Evolutionary conservation across 2,113 vertebrate species (phyloP), one percentile per base, ranked within the genome.

Genomic region (Grammomys surdaster): DNA sequence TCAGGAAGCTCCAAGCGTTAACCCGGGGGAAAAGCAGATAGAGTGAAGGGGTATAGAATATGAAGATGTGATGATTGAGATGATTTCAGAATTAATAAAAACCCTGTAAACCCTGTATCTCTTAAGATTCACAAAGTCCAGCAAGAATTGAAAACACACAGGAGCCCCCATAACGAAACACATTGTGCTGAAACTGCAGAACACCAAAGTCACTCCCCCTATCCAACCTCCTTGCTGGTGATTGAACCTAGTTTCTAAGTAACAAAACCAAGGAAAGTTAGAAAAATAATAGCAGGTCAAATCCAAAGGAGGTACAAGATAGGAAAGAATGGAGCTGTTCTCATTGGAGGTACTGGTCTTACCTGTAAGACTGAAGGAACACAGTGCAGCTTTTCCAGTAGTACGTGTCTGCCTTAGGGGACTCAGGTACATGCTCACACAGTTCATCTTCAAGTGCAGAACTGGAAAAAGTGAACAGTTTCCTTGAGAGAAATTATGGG

Each of bases 21-120:
- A 24, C 20, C 13, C 43, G 78, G 73, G 28, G 88, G 26, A 69
- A 94, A 88, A 94, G 80, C 36, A 78, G 72, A 40, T 33, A 88
- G 54, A 95, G 43, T 69, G 65, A 93, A 31, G 33, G 67, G 43
- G 28, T 43, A 26, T n/a, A 19, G 48, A 88, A 88, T 81, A 46
- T 82, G 73, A 97, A 93, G 67, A 85, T 70, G 33, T 28, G 82
- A 81, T 73, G 12, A 82, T 84, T 93, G 33, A 92, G 40, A 81
- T 76, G 60, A 76, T 93, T 93, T 97, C 43, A 65, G 56, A 78
- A 91, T 91, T 67, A 95, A 20, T 91, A 48, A 88, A 87, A 90
- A 19, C 58, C 3, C 56, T 56, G 54, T 16, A 13, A 56, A 60
- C 84, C 8, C 4, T 22, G 65, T 88, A 73, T 95, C 31, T 33